These are phyloP conservation scores for Dysmachus trigonus DNA, from an alignment of 2,888 invertebrate species.

Conservation along the genomic window DNA sequence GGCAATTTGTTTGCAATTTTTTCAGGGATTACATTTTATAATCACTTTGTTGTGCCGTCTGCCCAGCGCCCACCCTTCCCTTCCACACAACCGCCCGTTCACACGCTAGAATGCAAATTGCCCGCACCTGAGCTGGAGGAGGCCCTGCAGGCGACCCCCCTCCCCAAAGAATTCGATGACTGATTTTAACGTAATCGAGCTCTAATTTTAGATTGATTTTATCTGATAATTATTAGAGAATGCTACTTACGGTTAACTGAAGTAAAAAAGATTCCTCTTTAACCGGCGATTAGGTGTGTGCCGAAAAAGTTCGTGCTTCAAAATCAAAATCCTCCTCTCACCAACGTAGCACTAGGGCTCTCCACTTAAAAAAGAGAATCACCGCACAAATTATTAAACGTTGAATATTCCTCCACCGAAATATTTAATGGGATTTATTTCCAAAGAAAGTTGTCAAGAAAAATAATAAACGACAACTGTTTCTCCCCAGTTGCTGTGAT, in stretches of 20 bases:
- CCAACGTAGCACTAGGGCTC: not conserved
- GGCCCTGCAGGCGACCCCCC: not conserved
- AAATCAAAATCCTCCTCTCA: not conserved
- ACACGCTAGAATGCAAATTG: not conserved
- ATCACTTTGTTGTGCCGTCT: not conserved
- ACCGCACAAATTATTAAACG: not conserved
- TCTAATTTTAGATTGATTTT: not conserved
- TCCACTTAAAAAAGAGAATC: not conserved
- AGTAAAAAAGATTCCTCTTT: not conserved
- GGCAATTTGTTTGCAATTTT: not conserved
- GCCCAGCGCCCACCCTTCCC: not conserved
- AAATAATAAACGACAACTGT: constrained; percentile 23
- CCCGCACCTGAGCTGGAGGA: not conserved
- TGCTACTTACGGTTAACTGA: not conserved
- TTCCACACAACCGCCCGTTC: not conserved
- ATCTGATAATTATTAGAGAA: not conserved
- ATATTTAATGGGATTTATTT: not conserved
- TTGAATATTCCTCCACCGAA: not conserved
- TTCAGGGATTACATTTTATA: not conserved
- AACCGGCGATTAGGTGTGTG: constrained; percentile 14
- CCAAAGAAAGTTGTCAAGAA: not conserved
- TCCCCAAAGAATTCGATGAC: not conserved
- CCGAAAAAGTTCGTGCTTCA: not conserved
- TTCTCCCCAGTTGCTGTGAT: constrained; percentile 10
- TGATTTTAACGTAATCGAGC: not conserved